These are phyloP conservation scores for Piaya cayana DNA, from an alignment of 2,113 vertebrate species.

Conservation along the genomic window DNA sequence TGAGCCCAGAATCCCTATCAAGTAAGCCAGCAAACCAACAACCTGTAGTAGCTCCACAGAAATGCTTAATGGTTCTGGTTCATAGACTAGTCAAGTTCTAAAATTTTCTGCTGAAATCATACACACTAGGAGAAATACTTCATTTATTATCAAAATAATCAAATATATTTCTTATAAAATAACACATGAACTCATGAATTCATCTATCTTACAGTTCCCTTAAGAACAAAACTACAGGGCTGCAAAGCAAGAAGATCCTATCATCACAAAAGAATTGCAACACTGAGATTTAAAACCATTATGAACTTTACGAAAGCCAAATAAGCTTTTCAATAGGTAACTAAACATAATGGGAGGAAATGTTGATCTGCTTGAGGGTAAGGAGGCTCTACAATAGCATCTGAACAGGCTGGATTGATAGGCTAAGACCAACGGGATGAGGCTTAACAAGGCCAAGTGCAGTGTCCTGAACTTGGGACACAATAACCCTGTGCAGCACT, in stretches of 20 bases:
- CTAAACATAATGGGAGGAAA: too few relatives aligned
- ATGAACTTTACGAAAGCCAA: constrained; percentile 71
- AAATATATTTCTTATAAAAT: too few relatives aligned
- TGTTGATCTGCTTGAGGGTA: too few relatives aligned
- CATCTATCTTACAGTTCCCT: background rate
- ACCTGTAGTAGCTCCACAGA: background rate
- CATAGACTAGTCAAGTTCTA: background rate
- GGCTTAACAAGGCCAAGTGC: too few relatives aligned
- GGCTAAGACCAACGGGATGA: too few relatives aligned
- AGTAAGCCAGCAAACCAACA: background rate
- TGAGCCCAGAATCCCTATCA: background rate
- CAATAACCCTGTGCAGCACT: too few relatives aligned
- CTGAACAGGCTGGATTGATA: too few relatives aligned
- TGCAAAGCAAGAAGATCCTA: constrained; percentile 37
- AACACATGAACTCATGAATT: too few relatives aligned
- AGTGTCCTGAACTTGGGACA: too few relatives aligned
- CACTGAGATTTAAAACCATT: constrained; percentile 73
- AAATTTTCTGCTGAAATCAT: background rate
- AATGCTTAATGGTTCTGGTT: background rate
- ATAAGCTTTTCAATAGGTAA: constrained; percentile 41
- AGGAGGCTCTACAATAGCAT: too few relatives aligned
- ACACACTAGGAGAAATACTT: background rate
- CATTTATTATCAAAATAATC: background rate
- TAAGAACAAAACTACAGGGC: background rate
- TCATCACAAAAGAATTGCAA: constrained; percentile 53